Evolutionary conservation across 1,140 invertebrate genomes (phyloP).

Genomic region (Acyrthosiphon pisum): DNA sequence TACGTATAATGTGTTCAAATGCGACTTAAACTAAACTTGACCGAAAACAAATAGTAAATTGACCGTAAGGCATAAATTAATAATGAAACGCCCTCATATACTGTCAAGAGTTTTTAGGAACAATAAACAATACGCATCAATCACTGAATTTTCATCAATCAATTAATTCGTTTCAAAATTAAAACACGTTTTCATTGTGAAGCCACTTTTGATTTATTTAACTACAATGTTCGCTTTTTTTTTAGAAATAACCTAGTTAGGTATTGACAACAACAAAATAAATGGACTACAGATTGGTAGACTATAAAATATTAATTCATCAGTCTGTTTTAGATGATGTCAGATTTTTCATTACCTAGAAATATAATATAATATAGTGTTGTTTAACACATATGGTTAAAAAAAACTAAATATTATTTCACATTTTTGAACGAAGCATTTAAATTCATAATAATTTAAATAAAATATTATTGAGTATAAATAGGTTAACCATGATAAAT

Average conservation of each 20-base stretch:
- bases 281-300: not conserved
- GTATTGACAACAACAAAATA: not conserved
- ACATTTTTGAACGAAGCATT: too few relatives aligned
- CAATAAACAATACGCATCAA: not conserved
- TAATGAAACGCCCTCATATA: not conserved
- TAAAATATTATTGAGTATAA: too few relatives aligned
- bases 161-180: constrained; percentile 16
- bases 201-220: not conserved
- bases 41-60: not conserved
- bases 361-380: too few relatives aligned
- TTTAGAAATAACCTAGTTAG: not conserved
- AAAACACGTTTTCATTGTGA: not conserved
- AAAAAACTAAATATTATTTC: too few relatives aligned
- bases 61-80: not conserved
- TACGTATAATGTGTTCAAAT: not conserved
- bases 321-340: not conserved
- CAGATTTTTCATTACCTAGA: too few relatives aligned
- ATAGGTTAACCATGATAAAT: too few relatives aligned
- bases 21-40: too few relatives aligned
- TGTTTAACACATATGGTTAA: too few relatives aligned
- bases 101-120: not conserved
- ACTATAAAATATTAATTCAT: not conserved
- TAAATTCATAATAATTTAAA: too few relatives aligned
- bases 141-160: not conserved
- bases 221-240: not conserved